These are phyloP conservation scores for Diachrysia chrysitis DNA, from an alignment of 2,888 invertebrate species.

Conservation along the genomic window DNA sequence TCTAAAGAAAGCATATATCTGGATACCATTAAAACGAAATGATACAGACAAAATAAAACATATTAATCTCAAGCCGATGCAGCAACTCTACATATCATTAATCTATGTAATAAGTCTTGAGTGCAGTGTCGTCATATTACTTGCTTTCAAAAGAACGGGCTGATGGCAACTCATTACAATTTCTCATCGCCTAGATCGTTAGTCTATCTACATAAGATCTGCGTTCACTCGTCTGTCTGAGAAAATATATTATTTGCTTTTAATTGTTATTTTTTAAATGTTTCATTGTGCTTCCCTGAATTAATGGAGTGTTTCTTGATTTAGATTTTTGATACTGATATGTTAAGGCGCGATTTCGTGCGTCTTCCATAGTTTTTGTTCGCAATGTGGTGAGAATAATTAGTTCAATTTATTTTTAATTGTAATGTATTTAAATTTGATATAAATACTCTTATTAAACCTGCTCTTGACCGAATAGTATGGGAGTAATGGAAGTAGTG, in stretches of 20 bases:
- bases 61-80: not conserved
- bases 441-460: not conserved
- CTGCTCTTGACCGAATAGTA: not conserved
- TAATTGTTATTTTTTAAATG: conserved; percentile 45
- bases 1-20: no score
- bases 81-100: not conserved
- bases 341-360: not conserved
- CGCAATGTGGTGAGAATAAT: not conserved
- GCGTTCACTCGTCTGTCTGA: conserved; percentile 40
- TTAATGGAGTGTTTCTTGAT: conserved; percentile 1
- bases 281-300: conserved; percentile 24
- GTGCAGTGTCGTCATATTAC: conserved; percentile 10
- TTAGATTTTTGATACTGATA: not conserved
- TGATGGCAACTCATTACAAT: conserved; percentile 34
- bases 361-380: not conserved
- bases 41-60: not conserved
- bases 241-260: conserved; percentile 44
- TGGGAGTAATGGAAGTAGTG: not conserved
- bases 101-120: not conserved
- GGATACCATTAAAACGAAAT: no score
- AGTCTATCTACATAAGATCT: conserved; percentile 48
- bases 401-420: not conserved
- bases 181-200: conserved; percentile 51
- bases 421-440: not conserved
- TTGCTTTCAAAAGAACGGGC: conserved; percentile 26